These are phyloP conservation scores for Morus bassanus DNA, from an alignment of 2,797 vertebrate species.

Conservation along the genomic window DNA sequence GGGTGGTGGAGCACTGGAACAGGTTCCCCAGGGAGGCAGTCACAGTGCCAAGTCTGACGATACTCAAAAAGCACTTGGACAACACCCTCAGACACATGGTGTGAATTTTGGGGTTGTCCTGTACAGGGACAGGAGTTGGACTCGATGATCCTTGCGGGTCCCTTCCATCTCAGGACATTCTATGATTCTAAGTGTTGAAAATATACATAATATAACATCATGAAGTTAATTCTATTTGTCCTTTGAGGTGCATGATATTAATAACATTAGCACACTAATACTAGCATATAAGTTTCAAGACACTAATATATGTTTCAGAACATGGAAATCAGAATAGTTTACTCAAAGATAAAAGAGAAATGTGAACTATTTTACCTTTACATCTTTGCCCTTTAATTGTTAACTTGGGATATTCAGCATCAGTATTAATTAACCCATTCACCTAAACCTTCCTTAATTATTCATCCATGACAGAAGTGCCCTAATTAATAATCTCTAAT, in stretches of 20 bases:
- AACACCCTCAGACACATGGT: too few relatives aligned
- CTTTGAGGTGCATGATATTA: neutral
- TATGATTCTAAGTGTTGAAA: neutral
- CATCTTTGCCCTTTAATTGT: neutral
- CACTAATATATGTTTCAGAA: neutral
- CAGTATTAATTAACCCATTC: neutral
- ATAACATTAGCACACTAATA: neutral
- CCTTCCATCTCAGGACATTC: too few relatives aligned
- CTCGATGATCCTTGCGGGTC: too few relatives aligned
- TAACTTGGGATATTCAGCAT: neutral
- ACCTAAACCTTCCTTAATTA: neutral
- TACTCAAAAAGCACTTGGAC: too few relatives aligned
- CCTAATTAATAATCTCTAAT: neutral
- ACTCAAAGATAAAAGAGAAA: neutral
- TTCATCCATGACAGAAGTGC: neutral
- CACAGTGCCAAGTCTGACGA: too few relatives aligned
- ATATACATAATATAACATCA: neutral
- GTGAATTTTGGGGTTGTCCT: too few relatives aligned
- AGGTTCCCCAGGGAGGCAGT: too few relatives aligned
- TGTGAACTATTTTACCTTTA: neutral
- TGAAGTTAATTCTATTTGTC: neutral
- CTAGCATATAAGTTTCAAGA: neutral
- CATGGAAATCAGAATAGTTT: neutral
- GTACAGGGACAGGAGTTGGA: too few relatives aligned
- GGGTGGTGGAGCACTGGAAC: too few relatives aligned